Evolutionary conservation across 2,797 vertebrate genomes (phyloP).

Genomic region (Poliocrania exsul): DNA sequence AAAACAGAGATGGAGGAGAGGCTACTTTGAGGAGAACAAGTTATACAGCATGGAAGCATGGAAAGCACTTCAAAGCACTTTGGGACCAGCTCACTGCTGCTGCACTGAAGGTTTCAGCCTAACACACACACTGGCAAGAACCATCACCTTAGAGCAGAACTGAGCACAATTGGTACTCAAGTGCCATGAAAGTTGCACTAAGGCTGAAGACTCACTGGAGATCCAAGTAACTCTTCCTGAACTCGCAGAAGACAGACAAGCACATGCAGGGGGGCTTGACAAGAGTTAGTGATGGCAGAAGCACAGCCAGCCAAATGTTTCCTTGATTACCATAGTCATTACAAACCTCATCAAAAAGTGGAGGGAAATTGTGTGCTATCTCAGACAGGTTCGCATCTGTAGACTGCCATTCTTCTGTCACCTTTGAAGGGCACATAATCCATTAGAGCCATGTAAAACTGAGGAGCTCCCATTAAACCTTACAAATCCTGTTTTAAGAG

Average conservation of each 20-base stretch:
- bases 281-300: neutral
- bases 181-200: neutral
- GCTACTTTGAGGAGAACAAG: neutral
- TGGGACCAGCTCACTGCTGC: neutral
- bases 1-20: neutral
- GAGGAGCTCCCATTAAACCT: neutral
- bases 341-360: neutral
- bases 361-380: neutral
- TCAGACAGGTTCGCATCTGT: neutral
- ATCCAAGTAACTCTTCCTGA: neutral
- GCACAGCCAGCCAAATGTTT: neutral
- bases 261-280: rapidly evolving
- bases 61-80: neutral
- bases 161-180: neutral
- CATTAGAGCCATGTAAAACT: neutral
- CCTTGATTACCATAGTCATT: neutral
- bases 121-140: neutral
- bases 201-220: neutral
- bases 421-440: neutral
- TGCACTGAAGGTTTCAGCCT: neutral
- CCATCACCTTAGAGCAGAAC: neutral
- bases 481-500: neutral
- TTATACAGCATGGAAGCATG: neutral
- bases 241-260: neutral
- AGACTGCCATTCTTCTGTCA: neutral